These are phyloP conservation scores for Sternarchorhynchus goeldii DNA, from an alignment of 2,797 vertebrate genomes.

Conservation along the genomic window DNA sequence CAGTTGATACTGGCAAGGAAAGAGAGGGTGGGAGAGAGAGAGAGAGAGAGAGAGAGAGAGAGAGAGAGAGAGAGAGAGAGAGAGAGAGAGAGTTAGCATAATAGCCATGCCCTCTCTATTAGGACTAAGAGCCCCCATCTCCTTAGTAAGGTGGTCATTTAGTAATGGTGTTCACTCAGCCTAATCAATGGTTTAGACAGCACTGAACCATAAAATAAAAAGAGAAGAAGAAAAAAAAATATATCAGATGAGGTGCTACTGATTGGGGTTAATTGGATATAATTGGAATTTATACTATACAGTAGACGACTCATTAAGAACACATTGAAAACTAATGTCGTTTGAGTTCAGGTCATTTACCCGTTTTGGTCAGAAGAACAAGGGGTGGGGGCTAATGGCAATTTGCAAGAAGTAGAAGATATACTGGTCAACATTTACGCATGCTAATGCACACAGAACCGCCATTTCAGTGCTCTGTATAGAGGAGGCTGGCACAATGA, in stretches of 20 bases:
- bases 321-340: slow-evolving; percentile 80
- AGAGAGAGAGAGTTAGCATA: slow-evolving; percentile 66
- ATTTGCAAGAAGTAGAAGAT: slow-evolving; percentile 42
- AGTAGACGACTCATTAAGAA: slow-evolving; percentile 86
- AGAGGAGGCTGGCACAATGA: neutral
- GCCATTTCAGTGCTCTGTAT: neutral
- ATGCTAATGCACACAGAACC: slow-evolving; percentile 18
- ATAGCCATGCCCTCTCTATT: slow-evolving; percentile 78
- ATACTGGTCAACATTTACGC: slow-evolving; percentile 13
- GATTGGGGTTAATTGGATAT: slow-evolving; percentile 99
- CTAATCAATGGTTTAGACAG: slow-evolving; percentile 87
- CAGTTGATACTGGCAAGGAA: slow-evolving; percentile 76
- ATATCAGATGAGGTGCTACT: slow-evolving; percentile 87
- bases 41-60: slow-evolving; percentile 13
- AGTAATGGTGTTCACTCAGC: slow-evolving; percentile 91
- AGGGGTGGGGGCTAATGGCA: slow-evolving; percentile 37
- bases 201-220: slow-evolving; percentile 94
- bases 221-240: slow-evolving; percentile 72
- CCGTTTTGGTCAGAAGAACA: slow-evolving; percentile 55
- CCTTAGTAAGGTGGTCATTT: slow-evolving; percentile 85
- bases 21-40: slow-evolving; percentile 42
- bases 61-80: slow-evolving; percentile 32
- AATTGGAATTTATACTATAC: slow-evolving; percentile 96
- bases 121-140: slow-evolving; percentile 82
- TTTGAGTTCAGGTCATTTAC: slow-evolving; percentile 81